Evolutionary conservation across 1,140 invertebrate genomes (phyloP), one percentile per base, ranked within the genome.

Genomic region (Lucilia sericata): DNA sequence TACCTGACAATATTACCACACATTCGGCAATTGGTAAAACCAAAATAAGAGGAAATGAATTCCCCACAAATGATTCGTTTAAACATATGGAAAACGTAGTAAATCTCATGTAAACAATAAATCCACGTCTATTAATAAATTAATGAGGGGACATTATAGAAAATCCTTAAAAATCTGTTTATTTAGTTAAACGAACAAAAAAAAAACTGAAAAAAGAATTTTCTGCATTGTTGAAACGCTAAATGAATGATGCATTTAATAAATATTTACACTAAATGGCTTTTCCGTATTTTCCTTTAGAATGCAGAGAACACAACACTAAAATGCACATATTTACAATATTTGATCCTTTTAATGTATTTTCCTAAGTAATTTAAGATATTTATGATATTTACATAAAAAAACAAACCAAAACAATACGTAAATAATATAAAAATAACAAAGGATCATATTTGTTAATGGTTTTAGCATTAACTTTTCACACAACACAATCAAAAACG

Each of bases 391-490:
- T 78, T 78, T 78, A 78, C 75, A 78, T 78, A 78, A 78, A n/a
- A 14, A 78, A 47, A 78, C 75, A 78, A 78, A n/a, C 8, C 34
- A 19, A n/a, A 42, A 42, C 42, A 42, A 2, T 42, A 42, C 42
- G 42, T 8, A 42, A 42, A 42, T 42, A 42, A 42, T 42, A 42
- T 42, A 42, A 60, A 60, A 60, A 17, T 60, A 60, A 60, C n/a
- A 60, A 78, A 78, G 75, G 75, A 78, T 17, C 74, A 12, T 14
- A 19, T 49, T 74, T 74, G 83, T 81, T 88, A 87, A 86, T 88
- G 83, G 83, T 82, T 84, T 86, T 85, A 87, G 84, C 88, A 86
- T 84, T 87, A 87, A 87, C 86, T 87, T 84, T 86, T 85, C 86
- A 85, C 85, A 84, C 78, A 55, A 49, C 49, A 78, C 74, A 36